phyloP scores from a whole-genome alignment of 2,113 vertebrate species.

The Astur gentilis region DNA sequence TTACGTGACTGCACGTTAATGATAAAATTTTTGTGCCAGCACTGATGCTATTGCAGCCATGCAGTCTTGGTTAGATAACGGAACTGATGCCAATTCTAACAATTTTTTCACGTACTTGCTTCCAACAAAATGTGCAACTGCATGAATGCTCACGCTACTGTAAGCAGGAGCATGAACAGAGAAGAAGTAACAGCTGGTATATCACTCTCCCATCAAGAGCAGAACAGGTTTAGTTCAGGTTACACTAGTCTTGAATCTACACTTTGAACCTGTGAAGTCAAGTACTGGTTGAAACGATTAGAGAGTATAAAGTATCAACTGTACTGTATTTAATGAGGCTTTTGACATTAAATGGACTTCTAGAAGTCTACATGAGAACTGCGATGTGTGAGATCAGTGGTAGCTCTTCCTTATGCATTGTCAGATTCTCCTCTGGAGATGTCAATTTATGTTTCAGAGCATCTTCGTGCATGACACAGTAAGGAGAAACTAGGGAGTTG shows the following conservation, averaged over 20 bases:
- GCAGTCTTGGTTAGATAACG: neutral
- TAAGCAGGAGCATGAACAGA: neutral
- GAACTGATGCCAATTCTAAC: neutral
- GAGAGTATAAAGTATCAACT: neutral
- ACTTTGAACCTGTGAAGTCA: neutral
- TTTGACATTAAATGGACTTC: neutral
- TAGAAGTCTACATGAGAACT: neutral
- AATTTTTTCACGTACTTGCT: neutral
- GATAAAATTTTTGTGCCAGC: neutral
- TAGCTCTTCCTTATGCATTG: neutral
- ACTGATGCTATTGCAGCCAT: neutral
- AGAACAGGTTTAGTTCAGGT: neutral
- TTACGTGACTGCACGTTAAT: neutral
- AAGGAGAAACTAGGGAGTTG: neutral
- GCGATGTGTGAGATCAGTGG: neutral
- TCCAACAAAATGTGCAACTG: neutral
- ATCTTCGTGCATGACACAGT: neutral
- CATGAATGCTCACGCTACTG: fast-evolving
- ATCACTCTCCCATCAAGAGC: neutral
- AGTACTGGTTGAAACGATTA: neutral
- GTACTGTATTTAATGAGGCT: neutral
- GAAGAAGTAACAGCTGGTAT: neutral
- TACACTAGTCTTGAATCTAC: neutral
- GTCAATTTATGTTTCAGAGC: neutral
- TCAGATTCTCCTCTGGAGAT: neutral